Percentiles rank a stretch among this genome's conserved stretches.
Conservation (phyloP, 2,113 vertebrate species). For the Regulus satrapa region DNA sequence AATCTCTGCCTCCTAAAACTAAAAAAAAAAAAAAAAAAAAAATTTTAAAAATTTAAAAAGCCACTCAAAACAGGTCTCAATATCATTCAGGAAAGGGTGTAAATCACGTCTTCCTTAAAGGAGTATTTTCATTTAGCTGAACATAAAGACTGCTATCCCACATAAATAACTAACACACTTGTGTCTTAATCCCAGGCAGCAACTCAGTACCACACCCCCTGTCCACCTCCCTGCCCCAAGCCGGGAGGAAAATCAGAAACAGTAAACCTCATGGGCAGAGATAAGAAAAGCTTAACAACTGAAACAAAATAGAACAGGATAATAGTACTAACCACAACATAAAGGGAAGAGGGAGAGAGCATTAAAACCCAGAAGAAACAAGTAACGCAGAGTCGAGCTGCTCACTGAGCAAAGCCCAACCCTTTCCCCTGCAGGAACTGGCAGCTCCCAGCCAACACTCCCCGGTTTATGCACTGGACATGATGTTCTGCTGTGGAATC, state of each 20-base stretch:
- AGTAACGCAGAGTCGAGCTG: neutral
- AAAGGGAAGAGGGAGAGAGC: neutral
- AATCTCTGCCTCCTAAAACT: neutral
- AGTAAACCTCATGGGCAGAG: neutral
- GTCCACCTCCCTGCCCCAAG: neutral
- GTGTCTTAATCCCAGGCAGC: neutral
- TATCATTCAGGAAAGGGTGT: neutral
- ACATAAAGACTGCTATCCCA: neutral
- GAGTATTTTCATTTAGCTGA: neutral
- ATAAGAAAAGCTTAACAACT: neutral
- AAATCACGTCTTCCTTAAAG: neutral
- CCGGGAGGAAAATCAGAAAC: neutral
- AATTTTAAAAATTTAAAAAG: no score
- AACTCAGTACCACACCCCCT: neutral
- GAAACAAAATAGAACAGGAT: neutral
- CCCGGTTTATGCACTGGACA: neutral
- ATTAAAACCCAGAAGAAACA: neutral
- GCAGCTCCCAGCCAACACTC: neutral
- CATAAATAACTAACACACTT: neutral
- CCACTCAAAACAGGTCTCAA: neutral
- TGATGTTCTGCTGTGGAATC: neutral
- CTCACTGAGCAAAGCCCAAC: neutral
- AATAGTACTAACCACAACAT: neutral
- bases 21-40: no score
- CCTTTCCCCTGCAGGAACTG: neutral